Percentiles rank a stretch among this genome's conserved stretches.
phyloP scores from a whole-genome alignment of 2,113 vertebrate species.

The Eulacestoma nigropectus region DNA sequence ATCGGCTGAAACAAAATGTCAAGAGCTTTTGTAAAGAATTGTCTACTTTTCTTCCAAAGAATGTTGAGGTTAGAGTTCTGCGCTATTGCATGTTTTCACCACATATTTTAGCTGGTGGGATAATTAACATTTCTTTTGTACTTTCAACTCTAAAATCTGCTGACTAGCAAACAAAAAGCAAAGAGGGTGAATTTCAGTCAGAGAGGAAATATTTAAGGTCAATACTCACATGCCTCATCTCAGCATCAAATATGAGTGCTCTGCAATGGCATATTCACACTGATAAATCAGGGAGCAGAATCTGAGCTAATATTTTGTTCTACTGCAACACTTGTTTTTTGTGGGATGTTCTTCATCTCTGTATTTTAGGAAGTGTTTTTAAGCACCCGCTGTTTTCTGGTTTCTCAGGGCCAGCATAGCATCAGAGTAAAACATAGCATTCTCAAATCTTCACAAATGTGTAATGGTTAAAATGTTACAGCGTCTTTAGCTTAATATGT shows the following conservation, averaged over 20 bases:
- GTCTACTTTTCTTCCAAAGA: not conserved
- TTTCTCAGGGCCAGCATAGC: not conserved
- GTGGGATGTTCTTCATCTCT: not conserved
- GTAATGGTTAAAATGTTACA: not conserved
- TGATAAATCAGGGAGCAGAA: not conserved
- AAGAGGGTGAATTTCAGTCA: not conserved
- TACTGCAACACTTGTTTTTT: not conserved
- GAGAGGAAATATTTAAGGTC: not conserved
- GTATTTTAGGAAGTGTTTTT: not conserved
- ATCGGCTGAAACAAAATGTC: not conserved
- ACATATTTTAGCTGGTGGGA: not conserved
- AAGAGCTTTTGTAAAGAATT: not conserved
- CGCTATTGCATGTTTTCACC: not conserved
- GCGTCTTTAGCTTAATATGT: not conserved
- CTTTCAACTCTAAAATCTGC: not conserved
- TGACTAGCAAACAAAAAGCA: not conserved
- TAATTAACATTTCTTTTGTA: not conserved
- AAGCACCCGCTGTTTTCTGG: not conserved
- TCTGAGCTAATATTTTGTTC: not conserved
- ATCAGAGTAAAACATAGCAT: not conserved
- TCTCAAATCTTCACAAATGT: not conserved
- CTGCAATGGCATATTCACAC: not conserved
- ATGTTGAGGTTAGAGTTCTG: not conserved
- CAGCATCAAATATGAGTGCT: not conserved
- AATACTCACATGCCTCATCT: not conserved